A percentile compares a stretch with the other conserved stretches of the same genome.
These are phyloP conservation scores for Oasisia sp. DNA, from an alignment of 2,888 invertebrate genomes.

Conservation along the genomic window DNA sequence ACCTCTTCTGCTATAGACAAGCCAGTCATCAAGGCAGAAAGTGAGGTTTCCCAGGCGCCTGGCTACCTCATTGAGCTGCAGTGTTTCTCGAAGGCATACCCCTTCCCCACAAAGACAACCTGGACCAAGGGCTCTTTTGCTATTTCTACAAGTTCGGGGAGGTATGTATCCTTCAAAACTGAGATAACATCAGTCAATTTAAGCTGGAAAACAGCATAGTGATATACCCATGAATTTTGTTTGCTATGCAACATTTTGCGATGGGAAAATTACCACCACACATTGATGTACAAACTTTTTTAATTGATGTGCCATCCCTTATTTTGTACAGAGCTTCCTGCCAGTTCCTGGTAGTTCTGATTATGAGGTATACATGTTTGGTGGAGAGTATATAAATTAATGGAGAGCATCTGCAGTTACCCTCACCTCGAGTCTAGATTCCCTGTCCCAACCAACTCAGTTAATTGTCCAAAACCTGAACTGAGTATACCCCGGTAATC, in stretches of 20 bases:
- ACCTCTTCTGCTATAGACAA: slow-evolving; percentile 34
- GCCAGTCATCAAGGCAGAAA: slow-evolving; percentile 33
- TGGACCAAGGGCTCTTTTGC: slow-evolving; percentile 35
- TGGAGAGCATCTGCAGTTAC: too few relatives aligned
- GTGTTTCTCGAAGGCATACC: slow-evolving; percentile 44
- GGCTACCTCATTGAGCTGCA: slow-evolving; percentile 45
- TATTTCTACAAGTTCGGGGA: not conserved
- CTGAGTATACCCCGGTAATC: too few relatives aligned
- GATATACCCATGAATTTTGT: too few relatives aligned
- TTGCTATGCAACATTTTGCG: too few relatives aligned
- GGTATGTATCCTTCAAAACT: not conserved
- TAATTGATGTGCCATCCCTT: not conserved
- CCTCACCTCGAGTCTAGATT: too few relatives aligned
- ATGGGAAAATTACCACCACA: too few relatives aligned
- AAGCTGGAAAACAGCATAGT: not conserved
- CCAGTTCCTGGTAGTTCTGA: not conserved
- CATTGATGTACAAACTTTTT: too few relatives aligned
- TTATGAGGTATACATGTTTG: not conserved
- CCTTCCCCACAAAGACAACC: slow-evolving; percentile 34
- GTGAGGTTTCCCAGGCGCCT: slow-evolving; percentile 36
- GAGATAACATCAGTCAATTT: not conserved
- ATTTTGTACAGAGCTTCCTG: not conserved
- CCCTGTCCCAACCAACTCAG: too few relatives aligned
- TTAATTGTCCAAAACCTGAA: too few relatives aligned
- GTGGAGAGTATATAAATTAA: not conserved